Percentiles rank a stretch among this genome's conserved stretches.
Evolutionary conservation across 2,888 invertebrate species (phyloP).

Genomic region (Pyrrhosoma nymphula): DNA sequence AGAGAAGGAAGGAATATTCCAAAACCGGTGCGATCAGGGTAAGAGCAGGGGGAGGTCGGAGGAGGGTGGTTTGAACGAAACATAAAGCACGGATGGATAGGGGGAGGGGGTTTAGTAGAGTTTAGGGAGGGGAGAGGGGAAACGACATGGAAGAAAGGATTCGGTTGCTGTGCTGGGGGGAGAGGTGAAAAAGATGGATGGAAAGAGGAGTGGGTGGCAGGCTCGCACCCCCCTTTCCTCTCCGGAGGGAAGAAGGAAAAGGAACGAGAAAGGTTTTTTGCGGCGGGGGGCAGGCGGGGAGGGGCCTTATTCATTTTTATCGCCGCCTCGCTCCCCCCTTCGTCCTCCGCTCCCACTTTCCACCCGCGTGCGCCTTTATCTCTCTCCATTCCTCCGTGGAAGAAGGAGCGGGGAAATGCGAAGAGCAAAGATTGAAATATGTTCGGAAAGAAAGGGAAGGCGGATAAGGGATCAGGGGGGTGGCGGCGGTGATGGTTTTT

Average conservation of each 20-base stretch:
- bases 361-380: slow-evolving; percentile 46
- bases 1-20: not conserved
- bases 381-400: slow-evolving; percentile 33
- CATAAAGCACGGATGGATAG: not conserved
- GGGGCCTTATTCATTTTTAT: slow-evolving; percentile 31
- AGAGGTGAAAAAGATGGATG: not conserved
- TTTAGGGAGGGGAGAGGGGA: not conserved
- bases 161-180: not conserved
- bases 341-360: not conserved
- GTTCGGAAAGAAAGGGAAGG: slow-evolving; percentile 55
- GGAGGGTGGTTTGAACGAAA: not conserved
- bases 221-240: not conserved
- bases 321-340: not conserved
- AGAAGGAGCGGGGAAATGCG: slow-evolving; percentile 37
- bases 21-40: not conserved
- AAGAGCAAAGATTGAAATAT: slow-evolving; percentile 65
- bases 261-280: not conserved
- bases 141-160: not conserved
- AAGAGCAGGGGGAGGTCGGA: not conserved
- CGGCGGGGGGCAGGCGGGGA: not conserved
- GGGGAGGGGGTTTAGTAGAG: not conserved
- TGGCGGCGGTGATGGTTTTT: not conserved
- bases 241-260: not conserved
- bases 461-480: not conserved
- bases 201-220: not conserved